Evolutionary conservation across 2,113 vertebrate species (phyloP).

Genomic region (Herpailurus yagouaroundi): DNA sequence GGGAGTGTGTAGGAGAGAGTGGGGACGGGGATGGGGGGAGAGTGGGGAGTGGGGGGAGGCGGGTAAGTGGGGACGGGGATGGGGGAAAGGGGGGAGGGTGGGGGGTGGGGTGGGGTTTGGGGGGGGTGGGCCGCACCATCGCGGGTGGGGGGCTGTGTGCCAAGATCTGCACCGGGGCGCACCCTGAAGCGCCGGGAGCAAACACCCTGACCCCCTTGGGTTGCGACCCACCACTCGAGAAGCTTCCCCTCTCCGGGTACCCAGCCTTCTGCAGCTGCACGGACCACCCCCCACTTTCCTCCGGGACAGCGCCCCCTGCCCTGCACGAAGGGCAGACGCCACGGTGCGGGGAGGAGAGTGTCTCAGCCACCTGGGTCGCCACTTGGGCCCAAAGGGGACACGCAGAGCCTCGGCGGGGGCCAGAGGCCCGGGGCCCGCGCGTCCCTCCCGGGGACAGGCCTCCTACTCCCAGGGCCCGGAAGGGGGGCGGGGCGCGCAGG

Average conservation of each 20-base stretch:
- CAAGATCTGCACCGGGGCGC: neutral
- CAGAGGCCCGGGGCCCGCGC: neutral
- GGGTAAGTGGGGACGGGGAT: neutral
- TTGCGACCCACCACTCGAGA: neutral
- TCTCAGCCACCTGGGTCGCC: neutral
- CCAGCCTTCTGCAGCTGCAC: neutral
- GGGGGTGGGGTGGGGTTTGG: neutral
- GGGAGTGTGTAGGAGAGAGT: too few relatives aligned
- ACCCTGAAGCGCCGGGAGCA: neutral
- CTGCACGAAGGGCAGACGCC: neutral
- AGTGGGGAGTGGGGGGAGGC: too few relatives aligned
- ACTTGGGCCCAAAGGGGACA: neutral
- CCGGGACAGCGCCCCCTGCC: neutral
- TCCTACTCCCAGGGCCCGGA: neutral
- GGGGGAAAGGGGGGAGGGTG: too few relatives aligned
- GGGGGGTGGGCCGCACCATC: neutral
- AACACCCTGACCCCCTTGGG: neutral
- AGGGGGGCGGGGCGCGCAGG: neutral
- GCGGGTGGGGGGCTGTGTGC: neutral
- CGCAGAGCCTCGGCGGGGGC: neutral
- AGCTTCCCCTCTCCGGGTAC: neutral
- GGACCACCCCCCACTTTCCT: neutral
- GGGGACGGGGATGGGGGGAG: too few relatives aligned
- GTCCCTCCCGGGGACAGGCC: too few relatives aligned
- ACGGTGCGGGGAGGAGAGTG: too few relatives aligned